Evolutionary conservation across 1,140 invertebrate genomes (phyloP), one percentile per base, ranked within the genome.

Genomic region (Drosophila sulfurigaster): DNA sequence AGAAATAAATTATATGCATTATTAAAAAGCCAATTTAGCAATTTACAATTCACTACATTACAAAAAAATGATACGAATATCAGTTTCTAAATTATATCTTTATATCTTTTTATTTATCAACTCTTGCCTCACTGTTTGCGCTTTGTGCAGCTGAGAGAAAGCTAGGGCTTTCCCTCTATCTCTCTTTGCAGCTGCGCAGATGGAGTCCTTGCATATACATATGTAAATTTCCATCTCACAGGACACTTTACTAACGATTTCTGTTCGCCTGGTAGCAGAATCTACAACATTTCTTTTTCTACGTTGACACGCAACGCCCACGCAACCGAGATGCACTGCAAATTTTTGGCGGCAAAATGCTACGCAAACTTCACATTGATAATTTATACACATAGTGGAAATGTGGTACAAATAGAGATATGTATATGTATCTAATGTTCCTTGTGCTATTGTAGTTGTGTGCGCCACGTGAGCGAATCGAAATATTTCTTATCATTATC

Each of bases 401-500:
- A 25, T 25, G 20, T 25, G 20, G 3, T 25, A 4, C 20, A 25
- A 25, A 25, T 25, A 25, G 16, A 54, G 20, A 28, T 41, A 16
- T 5, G 20, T n/a, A 8, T 49, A 48, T 64, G 32, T 48, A 46
- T 68, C 20, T 41, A 43, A 28, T 3, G 38, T 4, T 48, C 4
- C 5, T 35, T 49, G 62, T 76, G 69, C 62, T 13, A 16, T 49
- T 63, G 66, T 57, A 43, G 16, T 45, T 52, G 66, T 68, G 15
- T 62, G 60, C n/a, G 8, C 5, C 66, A 75, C 72, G 76, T 78
- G 76, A 43, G 46, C 65, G 68, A 65, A 65, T 75, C 86, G 78
- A 90, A 82, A 90, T 83, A 91, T 91, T 88, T 91, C 89, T 91
- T 91, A 91, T 91, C 89, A 91, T 85, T 90, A 86, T 91, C 90